phyloP scores from a whole-genome alignment of 2,797 vertebrate species.

The Alouatta caraya region DNA sequence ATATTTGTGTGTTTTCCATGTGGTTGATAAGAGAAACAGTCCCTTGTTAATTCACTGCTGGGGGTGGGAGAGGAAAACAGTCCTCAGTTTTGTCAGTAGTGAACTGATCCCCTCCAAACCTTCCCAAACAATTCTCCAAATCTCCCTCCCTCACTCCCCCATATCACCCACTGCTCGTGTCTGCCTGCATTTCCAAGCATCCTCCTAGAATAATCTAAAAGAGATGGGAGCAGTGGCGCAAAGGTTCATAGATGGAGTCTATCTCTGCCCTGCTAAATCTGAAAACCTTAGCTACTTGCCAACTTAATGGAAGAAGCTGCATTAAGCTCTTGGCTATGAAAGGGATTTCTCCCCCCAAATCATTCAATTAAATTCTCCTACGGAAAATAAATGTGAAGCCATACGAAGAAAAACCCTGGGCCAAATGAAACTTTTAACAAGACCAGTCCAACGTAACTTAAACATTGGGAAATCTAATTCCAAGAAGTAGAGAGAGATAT shows the following conservation, averaged over 20 bases:
- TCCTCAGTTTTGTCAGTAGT: neutral
- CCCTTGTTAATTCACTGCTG: neutral
- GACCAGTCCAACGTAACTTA: neutral
- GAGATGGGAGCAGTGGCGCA: neutral
- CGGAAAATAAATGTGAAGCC: neutral
- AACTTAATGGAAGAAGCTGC: neutral
- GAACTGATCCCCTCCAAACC: neutral
- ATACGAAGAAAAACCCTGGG: neutral
- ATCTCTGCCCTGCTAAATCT: neutral
- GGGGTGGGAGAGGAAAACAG: neutral
- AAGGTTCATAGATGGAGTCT: neutral
- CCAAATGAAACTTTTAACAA: neutral
- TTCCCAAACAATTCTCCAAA: neutral
- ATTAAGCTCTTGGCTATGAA: neutral
- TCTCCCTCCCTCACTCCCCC: neutral
- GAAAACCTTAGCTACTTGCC: neutral
- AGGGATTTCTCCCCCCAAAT: neutral
- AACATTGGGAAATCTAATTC: neutral
- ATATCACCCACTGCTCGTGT: neutral
- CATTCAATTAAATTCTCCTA: neutral
- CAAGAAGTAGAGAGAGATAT: neutral
- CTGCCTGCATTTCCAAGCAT: neutral
- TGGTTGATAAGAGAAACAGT: neutral
- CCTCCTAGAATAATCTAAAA: neutral
- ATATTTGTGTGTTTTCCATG: neutral